phyloP scores from a whole-genome alignment of 2,113 vertebrate genomes.

The Equus quagga region DNA sequence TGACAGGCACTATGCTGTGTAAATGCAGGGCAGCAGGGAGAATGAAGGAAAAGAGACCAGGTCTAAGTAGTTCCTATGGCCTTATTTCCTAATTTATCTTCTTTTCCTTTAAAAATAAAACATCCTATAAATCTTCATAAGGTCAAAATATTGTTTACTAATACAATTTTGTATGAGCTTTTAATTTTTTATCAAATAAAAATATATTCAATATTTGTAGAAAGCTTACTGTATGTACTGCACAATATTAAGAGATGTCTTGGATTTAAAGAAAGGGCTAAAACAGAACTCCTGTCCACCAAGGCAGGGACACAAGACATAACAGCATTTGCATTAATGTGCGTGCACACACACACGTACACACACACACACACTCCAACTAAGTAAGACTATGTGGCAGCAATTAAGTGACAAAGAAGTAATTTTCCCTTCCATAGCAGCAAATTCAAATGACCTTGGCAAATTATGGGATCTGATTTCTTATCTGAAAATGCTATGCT shows the following conservation, averaged over 20 bases:
- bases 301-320: background rate
- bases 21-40: background rate
- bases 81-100: conserved; percentile 49
- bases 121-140: background rate
- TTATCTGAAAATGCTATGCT: conserved; percentile 41
- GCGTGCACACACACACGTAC: too few relatives aligned
- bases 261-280: background rate
- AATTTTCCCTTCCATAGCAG: conserved; percentile 20
- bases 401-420: conserved; percentile 56
- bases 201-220: conserved; percentile 26
- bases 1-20: background rate
- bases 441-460: conserved; percentile 67
- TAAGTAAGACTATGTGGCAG: conserved; percentile 2
- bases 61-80: background rate
- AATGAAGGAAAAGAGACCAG: background rate
- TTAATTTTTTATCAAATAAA: conserved; percentile 48
- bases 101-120: conserved; percentile 60
- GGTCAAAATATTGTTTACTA: conserved; percentile 38
- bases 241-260: background rate
- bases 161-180: conserved; percentile 29
- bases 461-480: conserved; percentile 60
- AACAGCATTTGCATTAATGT: background rate
- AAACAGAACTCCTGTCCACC: conserved; percentile 17
- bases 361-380: background rate
- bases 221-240: background rate